A percentile compares a stretch with the other conserved stretches of the same genome.
These are phyloP conservation scores for Stenchaetothrips biformis DNA, from an alignment of 2,888 invertebrate species.

Conservation along the genomic window DNA sequence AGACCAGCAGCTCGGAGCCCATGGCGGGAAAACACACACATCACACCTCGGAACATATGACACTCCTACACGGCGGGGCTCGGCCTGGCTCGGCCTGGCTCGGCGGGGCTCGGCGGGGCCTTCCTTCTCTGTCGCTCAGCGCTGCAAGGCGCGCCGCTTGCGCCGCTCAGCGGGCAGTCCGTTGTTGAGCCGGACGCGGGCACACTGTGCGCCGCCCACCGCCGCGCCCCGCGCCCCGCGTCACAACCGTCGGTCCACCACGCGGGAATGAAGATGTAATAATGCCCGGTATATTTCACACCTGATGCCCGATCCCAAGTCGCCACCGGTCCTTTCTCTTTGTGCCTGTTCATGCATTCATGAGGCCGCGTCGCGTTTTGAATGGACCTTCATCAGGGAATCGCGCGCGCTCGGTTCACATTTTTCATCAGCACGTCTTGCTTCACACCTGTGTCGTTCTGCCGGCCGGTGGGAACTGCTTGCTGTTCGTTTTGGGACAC, in stretches of 20 bases:
- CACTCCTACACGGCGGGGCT: neutral
- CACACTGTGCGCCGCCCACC: no score
- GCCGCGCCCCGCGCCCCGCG: neutral
- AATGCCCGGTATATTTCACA: slow-evolving; percentile 12
- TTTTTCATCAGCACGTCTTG: no score
- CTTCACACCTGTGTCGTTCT: no score
- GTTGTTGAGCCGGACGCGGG: neutral
- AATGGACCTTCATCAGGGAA: neutral
- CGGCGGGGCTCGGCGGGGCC: neutral
- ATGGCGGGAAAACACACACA: neutral
- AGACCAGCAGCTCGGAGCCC: neutral
- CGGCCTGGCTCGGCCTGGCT: no score
- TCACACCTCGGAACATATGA: neutral
- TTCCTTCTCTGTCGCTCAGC: no score
- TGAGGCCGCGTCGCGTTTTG: neutral
- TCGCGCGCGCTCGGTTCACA: no score
- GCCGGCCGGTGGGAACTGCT: no score
- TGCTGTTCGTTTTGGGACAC: no score
- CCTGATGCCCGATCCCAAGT: neutral
- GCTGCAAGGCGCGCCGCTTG: no score
- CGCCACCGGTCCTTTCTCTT: neutral
- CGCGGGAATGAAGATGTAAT: slow-evolving; percentile 7
- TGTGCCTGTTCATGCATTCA: neutral
- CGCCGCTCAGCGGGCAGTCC: neutral
- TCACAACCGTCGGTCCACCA: neutral